Base-by-base conservation (phyloP, 2,797 vertebrate genomes). In the Hephaestus fuliginosus region DNA sequence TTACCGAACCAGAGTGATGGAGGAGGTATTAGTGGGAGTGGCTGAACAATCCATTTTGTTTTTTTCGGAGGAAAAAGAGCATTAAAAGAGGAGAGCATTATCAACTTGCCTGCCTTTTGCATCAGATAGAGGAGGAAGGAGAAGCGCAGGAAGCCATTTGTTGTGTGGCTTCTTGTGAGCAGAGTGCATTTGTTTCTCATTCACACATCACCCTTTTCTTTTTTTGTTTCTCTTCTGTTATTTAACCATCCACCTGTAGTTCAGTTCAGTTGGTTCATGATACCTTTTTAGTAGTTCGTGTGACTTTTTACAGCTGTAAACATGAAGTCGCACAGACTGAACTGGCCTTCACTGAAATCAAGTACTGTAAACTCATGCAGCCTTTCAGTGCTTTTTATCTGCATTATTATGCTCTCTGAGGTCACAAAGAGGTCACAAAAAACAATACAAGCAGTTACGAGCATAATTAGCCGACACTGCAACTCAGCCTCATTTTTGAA, bases 111-210 rank as follows among this genome's bases (percentile, higher is more conserved):
- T 65, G 61, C 64, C 2, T 85, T 74, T 65, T 12, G 39, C 28
- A 49, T 74, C 17, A 55, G 20, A 49, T 5, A 36, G 73, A 81
- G 81, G 88, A 67, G 65, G 70, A 83, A 66, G 83, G 58, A 65
- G 66, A 87, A 89, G 79, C 53, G 75, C 83, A 86, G 51, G 57
- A 76, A 80, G 70, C 69, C 71, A 65, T 81, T 80, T 88, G 78
- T 77, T 74, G 63, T 58, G 70, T 71, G 63, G 73, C 77, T 85
- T 85, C 82, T n/a, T 84, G 62, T 48, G 4, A 13, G 76, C 48
- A 48, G 70, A 76, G 48, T 60, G 46, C 44, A 44, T 82, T 81
- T 88, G 70, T 41, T 69, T 57, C 22, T 43, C 28, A 7, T 33
- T 49, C 10, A 25, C 18, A 30, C 1, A 28, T 60, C 22, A 30